Evolutionary conservation across 2,888 invertebrate genomes (phyloP).

Genomic region (Sinodicranocentrus sp.): DNA sequence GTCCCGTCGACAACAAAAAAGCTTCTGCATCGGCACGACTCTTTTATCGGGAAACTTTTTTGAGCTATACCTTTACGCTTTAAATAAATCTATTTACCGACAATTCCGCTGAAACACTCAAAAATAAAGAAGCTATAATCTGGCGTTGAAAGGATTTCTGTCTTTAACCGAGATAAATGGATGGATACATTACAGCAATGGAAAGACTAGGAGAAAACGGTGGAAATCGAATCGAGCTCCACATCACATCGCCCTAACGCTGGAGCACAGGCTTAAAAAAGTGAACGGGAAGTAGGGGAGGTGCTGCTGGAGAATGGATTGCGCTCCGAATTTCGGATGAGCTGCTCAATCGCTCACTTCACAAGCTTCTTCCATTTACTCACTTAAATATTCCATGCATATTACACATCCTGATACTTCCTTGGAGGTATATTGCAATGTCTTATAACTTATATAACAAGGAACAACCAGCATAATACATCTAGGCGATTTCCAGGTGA

Average conservation of each 20-base stretch:
- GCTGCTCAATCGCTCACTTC: slow-evolving; percentile 53
- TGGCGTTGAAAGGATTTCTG: slow-evolving; percentile 46
- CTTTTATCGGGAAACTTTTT: too few species aligned
- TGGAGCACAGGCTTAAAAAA: background rate
- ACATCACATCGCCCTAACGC: background rate
- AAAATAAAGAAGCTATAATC: background rate
- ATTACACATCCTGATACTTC: slow-evolving; percentile 37
- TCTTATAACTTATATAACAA: too few species aligned
- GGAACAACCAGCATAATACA: too few species aligned
- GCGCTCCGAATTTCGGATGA: slow-evolving; percentile 59
- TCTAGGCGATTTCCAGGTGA: slow-evolving; percentile 39
- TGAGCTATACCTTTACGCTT: slow-evolving; percentile 18
- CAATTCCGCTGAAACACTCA: slow-evolving; percentile 28
- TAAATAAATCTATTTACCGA: slow-evolving; percentile 58
- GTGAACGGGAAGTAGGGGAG: slow-evolving; percentile 31
- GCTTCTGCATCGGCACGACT: too few species aligned
- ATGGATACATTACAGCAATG: slow-evolving; percentile 39
- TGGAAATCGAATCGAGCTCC: slow-evolving; percentile 9
- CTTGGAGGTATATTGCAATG: too few species aligned
- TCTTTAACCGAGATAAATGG: slow-evolving; percentile 50
- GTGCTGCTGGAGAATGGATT: slow-evolving; percentile 14
- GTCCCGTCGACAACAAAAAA: background rate
- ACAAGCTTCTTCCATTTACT: slow-evolving; percentile 29
- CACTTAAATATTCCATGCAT: slow-evolving; percentile 43
- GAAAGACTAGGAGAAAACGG: slow-evolving; percentile 17